Conservation (phyloP, 2,113 vertebrate species). For the Actenoides hombroni region DNA sequence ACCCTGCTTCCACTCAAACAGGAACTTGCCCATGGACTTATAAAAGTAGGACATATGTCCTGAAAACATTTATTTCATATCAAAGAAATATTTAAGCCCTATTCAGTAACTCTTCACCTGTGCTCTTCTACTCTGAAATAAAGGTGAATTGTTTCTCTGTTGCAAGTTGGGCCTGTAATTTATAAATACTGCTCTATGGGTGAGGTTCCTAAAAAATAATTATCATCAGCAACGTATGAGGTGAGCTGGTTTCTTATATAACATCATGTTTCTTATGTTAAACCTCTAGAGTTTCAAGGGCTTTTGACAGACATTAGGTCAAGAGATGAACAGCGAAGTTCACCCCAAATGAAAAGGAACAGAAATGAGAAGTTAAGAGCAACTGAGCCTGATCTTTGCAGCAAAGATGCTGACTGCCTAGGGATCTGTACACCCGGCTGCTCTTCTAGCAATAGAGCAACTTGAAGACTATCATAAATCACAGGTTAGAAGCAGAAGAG, state of each 20-base stretch:
- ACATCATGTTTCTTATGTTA: not conserved
- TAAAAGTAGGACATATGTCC: not conserved
- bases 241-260: not conserved
- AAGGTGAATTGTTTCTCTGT: not conserved
- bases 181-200: not conserved
- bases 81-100: not conserved
- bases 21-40: not conserved
- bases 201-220: not conserved
- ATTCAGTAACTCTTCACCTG: not conserved
- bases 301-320: not conserved
- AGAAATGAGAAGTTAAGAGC: not conserved
- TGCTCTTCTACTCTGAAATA: not conserved
- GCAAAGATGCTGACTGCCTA: not conserved
- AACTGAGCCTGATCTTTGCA: not conserved
- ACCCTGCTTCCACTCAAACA: not conserved
- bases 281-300: not conserved
- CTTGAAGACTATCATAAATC: not conserved
- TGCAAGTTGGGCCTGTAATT: not conserved
- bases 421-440: not conserved
- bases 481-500: not conserved
- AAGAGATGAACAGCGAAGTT: not conserved
- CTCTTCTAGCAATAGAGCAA: not conserved
- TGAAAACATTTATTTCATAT: not conserved
- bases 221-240: not conserved
- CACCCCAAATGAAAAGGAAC: not conserved